Base-by-base conservation (phyloP, 2,113 vertebrate genomes). In the Anhinga anhinga region DNA sequence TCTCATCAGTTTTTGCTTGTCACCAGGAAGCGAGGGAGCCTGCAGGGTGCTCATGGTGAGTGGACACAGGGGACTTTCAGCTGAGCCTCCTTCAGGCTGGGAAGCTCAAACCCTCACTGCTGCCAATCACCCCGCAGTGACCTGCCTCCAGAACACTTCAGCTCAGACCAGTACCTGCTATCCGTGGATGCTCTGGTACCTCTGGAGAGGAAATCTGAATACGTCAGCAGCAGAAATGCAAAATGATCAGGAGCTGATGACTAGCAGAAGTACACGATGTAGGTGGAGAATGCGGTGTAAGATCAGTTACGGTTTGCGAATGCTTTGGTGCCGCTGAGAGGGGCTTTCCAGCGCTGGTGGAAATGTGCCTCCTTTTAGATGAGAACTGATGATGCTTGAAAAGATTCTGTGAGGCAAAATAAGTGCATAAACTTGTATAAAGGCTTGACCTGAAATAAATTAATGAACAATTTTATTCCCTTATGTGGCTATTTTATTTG, bases 381-480 rank as follows among this genome's bases (percentile, higher is more conserved):
- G 53, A 73, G 76, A 95, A 7, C 38, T 83, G 82, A 70, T 73
- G 79, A 81, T 92, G 92, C 95, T 93, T 95, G 92, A 94, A 95
- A 88, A 72, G 82, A 90, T 88, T 72, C 70, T 77, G 16, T 49
- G 53, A 91, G 93, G 92, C 87, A 97, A 97, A 94, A 73, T 94
- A 94, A 96, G 82, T 92, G 95, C 79, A 83, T 85, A 95, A 93
- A 82, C 95, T 62, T 95, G 93, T 94, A 79, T 3, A 53, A 79
- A 72, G 1, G 27, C 65, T 93, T 2, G 2, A 61, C 45, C 22
- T 18, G 40, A 88, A 91, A 94, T 96, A 87, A 94, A 95, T 94
- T 93, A 91, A 89, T 94, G 45, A 93, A 65, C 11, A 44, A 55
- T 78, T 84, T 76, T 89, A 82, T 78, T 94, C 89, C 56, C 86